phyloP scores from a whole-genome alignment of 2,797 vertebrate genomes.

The Tachyglossus aculeatus region DNA sequence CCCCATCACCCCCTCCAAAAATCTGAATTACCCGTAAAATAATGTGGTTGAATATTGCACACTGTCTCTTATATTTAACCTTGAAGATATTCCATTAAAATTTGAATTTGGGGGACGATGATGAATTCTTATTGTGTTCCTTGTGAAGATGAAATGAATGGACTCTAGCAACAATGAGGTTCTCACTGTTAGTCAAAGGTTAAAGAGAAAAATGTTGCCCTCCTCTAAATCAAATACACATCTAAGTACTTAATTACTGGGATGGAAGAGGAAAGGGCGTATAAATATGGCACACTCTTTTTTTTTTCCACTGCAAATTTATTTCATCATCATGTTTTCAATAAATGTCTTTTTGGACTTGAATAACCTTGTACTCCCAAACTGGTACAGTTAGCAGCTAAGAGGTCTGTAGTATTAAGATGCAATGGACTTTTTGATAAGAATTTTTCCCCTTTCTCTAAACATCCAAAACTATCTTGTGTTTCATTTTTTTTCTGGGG shows the following conservation, averaged over 20 bases:
- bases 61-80: too few relatives aligned
- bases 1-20: too few relatives aligned
- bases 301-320: neutral
- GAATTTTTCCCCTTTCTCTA: neutral
- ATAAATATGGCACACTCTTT: neutral
- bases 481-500: slow-evolving; percentile 1
- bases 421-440: neutral
- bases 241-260: neutral
- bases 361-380: neutral
- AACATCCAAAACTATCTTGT: slow-evolving; percentile 18
- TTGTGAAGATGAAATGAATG: slow-evolving; percentile 13
- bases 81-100: too few relatives aligned
- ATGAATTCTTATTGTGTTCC: accelerated
- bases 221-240: neutral
- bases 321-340: neutral
- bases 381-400: slow-evolving; percentile 5
- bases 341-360: too few relatives aligned
- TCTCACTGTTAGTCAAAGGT: neutral
- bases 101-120: neutral
- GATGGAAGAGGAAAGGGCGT: neutral
- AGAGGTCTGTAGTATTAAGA: slow-evolving; percentile 15
- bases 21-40: too few relatives aligned
- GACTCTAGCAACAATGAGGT: neutral
- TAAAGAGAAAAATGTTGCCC: slow-evolving; percentile 23
- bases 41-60: too few relatives aligned